A percentile compares a stretch with the other conserved stretches of the same genome.
Conservation (phyloP, 2,113 vertebrate genomes). For the mouse (Mus musculus) region DNA sequence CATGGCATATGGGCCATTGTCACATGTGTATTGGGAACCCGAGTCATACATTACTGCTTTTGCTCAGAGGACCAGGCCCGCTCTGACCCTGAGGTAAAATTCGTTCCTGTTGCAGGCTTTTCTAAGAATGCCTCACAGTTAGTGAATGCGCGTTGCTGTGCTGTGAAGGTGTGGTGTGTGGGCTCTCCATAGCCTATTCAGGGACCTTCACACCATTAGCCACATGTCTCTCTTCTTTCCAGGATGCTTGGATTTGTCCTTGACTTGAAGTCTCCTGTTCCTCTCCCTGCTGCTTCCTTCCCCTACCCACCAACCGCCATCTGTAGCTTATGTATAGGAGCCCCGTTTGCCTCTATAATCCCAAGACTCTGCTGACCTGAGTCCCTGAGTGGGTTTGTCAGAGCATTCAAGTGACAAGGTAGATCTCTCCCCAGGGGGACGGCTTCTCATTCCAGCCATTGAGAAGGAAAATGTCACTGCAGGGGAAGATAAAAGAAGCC, state of each 20-base stretch:
- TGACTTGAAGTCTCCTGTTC: background rate
- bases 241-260: background rate
- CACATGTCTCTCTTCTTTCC: background rate
- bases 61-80: fast-evolving
- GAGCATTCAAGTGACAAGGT: background rate
- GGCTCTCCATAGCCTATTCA: background rate
- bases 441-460: background rate
- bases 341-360: slow-evolving; percentile 13
- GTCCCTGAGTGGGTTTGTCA: slow-evolving; percentile 31
- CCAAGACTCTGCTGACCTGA: background rate
- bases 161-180: fast-evolving
- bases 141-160: background rate
- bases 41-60: background rate
- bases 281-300: background rate
- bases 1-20: background rate
- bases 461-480: background rate
- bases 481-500: slow-evolving; percentile 42
- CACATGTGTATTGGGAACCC: background rate
- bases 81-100: background rate
- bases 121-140: background rate
- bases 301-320: background rate
- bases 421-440: background rate
- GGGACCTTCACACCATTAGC: background rate
- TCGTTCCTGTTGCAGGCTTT: background rate
- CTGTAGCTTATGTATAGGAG: background rate